phyloP scores from a whole-genome alignment of 2,113 vertebrate genomes.

The Hyaena hyaena region DNA sequence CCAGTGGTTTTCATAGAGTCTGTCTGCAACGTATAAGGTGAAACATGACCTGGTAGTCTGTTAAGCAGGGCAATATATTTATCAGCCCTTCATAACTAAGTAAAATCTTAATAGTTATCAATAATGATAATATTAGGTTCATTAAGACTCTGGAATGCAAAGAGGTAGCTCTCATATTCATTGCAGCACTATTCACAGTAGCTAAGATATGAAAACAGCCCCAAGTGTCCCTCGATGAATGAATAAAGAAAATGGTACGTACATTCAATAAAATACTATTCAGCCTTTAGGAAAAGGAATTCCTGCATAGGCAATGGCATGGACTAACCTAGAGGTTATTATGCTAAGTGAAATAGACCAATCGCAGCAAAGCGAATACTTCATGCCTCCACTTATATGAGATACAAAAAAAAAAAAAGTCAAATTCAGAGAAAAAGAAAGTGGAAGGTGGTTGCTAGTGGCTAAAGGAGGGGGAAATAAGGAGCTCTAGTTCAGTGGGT shows the following conservation, averaged over 20 bases:
- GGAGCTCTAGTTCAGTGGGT: not conserved
- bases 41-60: not conserved
- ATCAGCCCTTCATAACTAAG: not conserved
- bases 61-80: not conserved
- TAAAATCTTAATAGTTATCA: not conserved
- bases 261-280: not conserved
- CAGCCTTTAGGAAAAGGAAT: not conserved
- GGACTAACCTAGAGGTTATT: not conserved
- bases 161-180: not conserved
- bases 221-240: fast-evolving
- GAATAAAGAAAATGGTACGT: not conserved
- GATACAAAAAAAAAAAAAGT: not conserved
- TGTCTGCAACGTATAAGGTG: not conserved
- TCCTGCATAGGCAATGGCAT: not conserved
- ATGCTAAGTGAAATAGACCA: not conserved
- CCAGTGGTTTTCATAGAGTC: fast-evolving
- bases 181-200: not conserved
- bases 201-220: not conserved
- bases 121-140: not conserved
- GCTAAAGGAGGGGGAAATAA: not conserved
- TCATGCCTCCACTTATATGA: not conserved
- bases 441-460: not conserved
- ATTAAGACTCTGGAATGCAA: not conserved
- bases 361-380: not conserved
- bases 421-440: not conserved